Conservation (phyloP, 2,888 invertebrate genomes). For the Oscheius sp. region DNA sequence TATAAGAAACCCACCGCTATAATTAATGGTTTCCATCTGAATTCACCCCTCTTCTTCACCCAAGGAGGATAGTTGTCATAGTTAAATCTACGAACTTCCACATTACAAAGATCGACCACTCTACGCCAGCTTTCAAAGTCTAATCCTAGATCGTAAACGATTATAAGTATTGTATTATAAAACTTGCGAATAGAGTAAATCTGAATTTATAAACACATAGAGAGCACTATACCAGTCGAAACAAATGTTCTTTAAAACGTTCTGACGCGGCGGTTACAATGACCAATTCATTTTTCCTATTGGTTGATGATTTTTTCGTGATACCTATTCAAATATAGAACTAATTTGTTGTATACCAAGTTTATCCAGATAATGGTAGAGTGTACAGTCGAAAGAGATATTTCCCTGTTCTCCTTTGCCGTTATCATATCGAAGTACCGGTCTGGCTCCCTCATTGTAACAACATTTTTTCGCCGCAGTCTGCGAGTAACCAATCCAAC, state of each 20-base stretch:
- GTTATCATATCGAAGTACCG: neutral
- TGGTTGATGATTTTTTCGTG: neutral
- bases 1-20: constrained; percentile 35
- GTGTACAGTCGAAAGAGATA: neutral
- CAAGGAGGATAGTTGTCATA: constrained; percentile 42
- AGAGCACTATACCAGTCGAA: constrained; percentile 4
- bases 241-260: neutral
- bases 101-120: constrained; percentile 45
- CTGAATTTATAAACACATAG: neutral
- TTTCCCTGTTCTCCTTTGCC: neutral
- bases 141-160: constrained; percentile 45
- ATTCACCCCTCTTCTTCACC: constrained; percentile 35
- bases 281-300: constrained; percentile 2
- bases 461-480: too few relatives aligned
- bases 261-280: constrained; percentile 48
- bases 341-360: neutral
- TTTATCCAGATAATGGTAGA: neutral
- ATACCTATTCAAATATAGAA: neutral
- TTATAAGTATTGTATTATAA: constrained; percentile 25
- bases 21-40: constrained; percentile 60
- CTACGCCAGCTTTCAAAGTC: neutral
- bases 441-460: neutral
- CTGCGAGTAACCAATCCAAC: too few relatives aligned
- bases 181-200: constrained; percentile 33
- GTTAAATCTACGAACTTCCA: constrained; percentile 50